Base-by-base conservation (phyloP, 1,140 invertebrate species). In the Procambarus virginalis region DNA sequence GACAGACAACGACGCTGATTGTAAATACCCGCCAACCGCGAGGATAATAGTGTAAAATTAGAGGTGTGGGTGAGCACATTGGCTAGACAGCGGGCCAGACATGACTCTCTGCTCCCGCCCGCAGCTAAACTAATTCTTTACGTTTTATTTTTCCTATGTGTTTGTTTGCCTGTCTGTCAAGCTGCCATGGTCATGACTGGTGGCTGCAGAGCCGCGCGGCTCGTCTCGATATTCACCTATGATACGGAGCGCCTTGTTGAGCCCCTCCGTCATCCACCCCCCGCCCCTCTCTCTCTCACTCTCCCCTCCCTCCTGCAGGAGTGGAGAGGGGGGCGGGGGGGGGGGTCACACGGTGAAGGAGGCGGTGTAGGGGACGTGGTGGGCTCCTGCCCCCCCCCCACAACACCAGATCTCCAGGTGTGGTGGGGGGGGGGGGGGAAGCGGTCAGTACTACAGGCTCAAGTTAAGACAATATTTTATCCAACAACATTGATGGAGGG, bases 111-210 rank as follows among this genome's bases (percentile, higher is more conserved):
- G 49, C 79, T 60, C 79, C 22, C n/a, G 51, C 34, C 79, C 79
- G 60, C 79, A 81, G 51, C 34, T 55, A 81, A 81, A 81, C 79
- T 81, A 81, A 60, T 81, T 81, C 79, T 81, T 81, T 81, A 81
- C 79, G 79, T 81, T 81, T 55, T 55, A 55, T 55, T 81, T 81
- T 81, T 81, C 51, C 79, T 55, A 81, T 81, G 51, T 81, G 79
- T 81, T 81, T 81, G 79, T 81, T 81, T 81, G 51, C 79, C 79
- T 81, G 79, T 60, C 79, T 81, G 79, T 81, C 79, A 81, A 81
- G 49, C 79, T 81, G 79, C 55, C 79, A 81, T 60, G 79, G 79
- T 81, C 79, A 81, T 60, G 79, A 58, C 79, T 81, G 49, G 79
- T 60, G 79, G 79, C 68, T 73, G 68, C 14, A 73, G n/a, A 34